Evolutionary conservation across 2,888 invertebrate genomes (phyloP), one percentile per base, ranked within the genome.

Genomic region (Rutpela maculata): DNA sequence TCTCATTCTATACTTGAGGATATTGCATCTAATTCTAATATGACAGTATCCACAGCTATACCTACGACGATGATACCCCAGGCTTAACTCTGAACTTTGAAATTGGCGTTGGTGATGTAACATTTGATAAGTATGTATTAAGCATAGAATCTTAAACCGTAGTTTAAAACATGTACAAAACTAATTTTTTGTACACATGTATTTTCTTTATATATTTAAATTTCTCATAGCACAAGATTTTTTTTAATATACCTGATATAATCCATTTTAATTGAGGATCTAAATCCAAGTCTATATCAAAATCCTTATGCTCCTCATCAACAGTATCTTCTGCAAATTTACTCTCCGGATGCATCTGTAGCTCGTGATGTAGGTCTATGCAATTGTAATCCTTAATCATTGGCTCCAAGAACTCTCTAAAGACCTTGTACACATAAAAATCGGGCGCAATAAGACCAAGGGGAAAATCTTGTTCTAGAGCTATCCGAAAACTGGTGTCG

Each of bases 371-470:
- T 5, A 93, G 88, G 80, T 93, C 94, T 70, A 96, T 91, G 79
- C 94, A 94, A 85, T 96, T 95, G 81, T 95, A 91, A 84, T 95
- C 95, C 87, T 95, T 94, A 71, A 98, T 93, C 19, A 98, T 91
- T 0, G 97, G 97, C 84, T 94, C 93, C 81, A 98, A 91, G 83
- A 98, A 94, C 84, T 97, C 96, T 80, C 93, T 91, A 90, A 97
- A 98, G 9, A 97, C 95, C 76, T 93, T 93, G 89, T 96, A 98
- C 7, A 95, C 94, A 87, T 96, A 96, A 85, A 95, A 95, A 88
- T 98, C 97, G 0, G 97, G 96, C 0, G 96, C 96, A 7, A 96
- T 93, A 35, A 97, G 92, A 15, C 95, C 95, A 19, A 94, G 93
- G 59, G 94, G 93, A 84, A 95, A 93, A 82, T 95, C 95, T 89